A percentile compares a stretch with the other conserved stretches of the same genome.
Evolutionary conservation across 53 echinoderm and acorn worm genomes (phyloP).

Genomic region (Holothuria scabra): DNA sequence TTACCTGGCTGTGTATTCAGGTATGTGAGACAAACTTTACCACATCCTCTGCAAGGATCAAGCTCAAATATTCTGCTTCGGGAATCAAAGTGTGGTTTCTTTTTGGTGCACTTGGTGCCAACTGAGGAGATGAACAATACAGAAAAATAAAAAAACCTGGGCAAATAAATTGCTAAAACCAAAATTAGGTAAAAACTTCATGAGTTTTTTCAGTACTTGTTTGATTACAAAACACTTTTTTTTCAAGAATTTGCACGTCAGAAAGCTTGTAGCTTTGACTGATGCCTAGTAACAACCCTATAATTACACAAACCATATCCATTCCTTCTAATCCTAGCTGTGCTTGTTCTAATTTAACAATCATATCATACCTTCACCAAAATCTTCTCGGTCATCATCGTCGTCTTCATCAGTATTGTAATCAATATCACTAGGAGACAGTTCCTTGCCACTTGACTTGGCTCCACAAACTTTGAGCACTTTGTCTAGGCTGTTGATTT

Average conservation of each 20-base stretch:
- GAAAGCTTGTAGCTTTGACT: too few relatives aligned
- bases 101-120: too few relatives aligned
- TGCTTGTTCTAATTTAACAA: neutral
- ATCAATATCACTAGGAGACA: constrained; percentile 73
- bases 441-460: constrained; percentile 65
- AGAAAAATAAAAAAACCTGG: too few relatives aligned
- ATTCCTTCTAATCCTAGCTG: too few relatives aligned
- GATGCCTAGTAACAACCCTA: too few relatives aligned
- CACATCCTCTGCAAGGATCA: constrained; percentile 81
- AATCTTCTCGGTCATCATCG: constrained; percentile 18
- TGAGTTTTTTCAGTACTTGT: too few relatives aligned
- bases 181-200: too few relatives aligned
- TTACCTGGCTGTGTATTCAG: constrained; percentile 78
- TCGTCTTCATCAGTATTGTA: constrained; percentile 68
- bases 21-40: constrained; percentile 90
- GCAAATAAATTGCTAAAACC: too few relatives aligned
- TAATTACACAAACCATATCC: too few relatives aligned
- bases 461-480: constrained; percentile 72
- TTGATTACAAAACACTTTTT: too few relatives aligned
- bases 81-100: constrained; percentile 67
- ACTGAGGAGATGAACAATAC: too few relatives aligned
- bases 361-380: neutral
- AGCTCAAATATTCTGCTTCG: constrained; percentile 89
- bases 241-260: too few relatives aligned
- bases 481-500: constrained; percentile 66